Percentiles rank a stretch among this genome's conserved stretches.
Evolutionary conservation across 1,140 invertebrate species (phyloP).

Genomic region (Sarcophaga peregrina): DNA sequence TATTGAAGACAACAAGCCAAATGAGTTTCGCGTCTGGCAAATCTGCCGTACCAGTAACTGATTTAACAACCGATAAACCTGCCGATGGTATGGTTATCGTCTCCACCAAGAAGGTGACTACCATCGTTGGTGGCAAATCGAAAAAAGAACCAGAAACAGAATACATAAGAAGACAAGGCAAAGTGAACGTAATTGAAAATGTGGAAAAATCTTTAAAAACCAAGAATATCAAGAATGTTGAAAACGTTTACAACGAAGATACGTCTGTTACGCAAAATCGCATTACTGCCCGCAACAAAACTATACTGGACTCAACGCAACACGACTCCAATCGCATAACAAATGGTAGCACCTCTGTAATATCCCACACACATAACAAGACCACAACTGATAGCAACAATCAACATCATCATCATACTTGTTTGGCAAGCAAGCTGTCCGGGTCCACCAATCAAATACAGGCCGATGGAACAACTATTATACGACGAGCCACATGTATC

Average conservation of each 20-base stretch:
- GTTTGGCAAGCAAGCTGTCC: neutral
- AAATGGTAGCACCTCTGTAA: neutral
- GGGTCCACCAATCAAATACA: slow-evolving; percentile 47
- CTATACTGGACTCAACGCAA: neutral
- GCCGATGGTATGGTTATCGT: slow-evolving; percentile 70
- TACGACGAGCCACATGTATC: slow-evolving; percentile 19
- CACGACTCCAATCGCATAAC: neutral
- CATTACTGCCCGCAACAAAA: slow-evolving; percentile 8
- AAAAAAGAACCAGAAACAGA: slow-evolving; percentile 64
- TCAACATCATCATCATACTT: neutral
- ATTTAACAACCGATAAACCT: slow-evolving; percentile 67
- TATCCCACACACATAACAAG: neutral
- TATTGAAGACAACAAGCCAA: slow-evolving; percentile 72
- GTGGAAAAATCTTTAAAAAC: slow-evolving; percentile 55
- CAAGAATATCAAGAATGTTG: slow-evolving; percentile 59
- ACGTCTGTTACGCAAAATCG: slow-evolving; percentile 44
- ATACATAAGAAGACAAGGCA: slow-evolving; percentile 59
- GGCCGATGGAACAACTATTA: slow-evolving; percentile 49
- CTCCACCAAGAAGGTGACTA: slow-evolving; percentile 69
- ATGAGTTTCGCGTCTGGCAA: slow-evolving; percentile 73
- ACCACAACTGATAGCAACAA: neutral
- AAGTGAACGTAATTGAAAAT: slow-evolving; percentile 63
- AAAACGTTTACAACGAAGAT: slow-evolving; percentile 58
- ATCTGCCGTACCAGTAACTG: slow-evolving; percentile 59
- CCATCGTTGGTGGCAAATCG: slow-evolving; percentile 57